These are phyloP conservation scores for Chelidonichthys spinosus DNA, from an alignment of 2,797 vertebrate genomes.

Conservation along the genomic window DNA sequence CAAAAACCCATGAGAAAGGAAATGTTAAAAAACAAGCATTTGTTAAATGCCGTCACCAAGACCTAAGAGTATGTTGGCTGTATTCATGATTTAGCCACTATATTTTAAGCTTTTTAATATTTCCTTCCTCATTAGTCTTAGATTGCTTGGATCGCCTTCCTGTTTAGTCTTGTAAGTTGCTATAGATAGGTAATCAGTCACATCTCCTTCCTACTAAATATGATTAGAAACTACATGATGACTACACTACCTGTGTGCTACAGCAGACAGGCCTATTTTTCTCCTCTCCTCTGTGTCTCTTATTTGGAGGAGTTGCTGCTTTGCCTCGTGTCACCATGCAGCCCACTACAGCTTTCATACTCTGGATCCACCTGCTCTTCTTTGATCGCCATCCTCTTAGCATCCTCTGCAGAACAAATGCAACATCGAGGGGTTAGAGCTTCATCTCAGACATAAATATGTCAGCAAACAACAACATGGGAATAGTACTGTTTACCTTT, in stretches of 20 bases:
- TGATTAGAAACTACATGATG: background rate
- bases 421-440: background rate
- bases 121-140: background rate
- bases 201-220: background rate
- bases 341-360: conserved; percentile 90
- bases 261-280: conserved; percentile 28
- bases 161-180: background rate
- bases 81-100: background rate
- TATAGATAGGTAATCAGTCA: conserved; percentile 2
- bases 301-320: conserved; percentile 74
- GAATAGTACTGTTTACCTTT: conserved; percentile 84
- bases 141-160: background rate
- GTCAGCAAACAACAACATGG: background rate
- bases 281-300: conserved; percentile 34
- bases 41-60: background rate
- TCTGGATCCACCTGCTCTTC: conserved; percentile 96
- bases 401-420: conserved; percentile 88
- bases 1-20: background rate
- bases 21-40: background rate
- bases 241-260: conserved; percentile 52
- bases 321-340: conserved; percentile 66
- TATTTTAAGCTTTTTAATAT: background rate
- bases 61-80: background rate
- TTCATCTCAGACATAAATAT: background rate
- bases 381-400: conserved; percentile 95